Evolutionary conservation across 2,888 invertebrate species (phyloP).

Genomic region (Sycophila texana): DNA sequence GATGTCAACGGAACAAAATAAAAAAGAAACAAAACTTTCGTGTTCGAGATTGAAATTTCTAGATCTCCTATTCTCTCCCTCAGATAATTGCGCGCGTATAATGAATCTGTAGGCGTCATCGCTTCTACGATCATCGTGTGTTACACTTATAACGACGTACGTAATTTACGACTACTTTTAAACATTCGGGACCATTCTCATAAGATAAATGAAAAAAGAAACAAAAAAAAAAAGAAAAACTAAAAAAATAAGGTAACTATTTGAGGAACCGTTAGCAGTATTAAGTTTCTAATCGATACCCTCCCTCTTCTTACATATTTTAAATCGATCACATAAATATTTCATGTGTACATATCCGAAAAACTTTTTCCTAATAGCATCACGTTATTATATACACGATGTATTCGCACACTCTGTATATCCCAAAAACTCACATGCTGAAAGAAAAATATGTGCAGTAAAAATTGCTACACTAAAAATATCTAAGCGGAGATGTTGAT

Average conservation of each 20-base stretch:
- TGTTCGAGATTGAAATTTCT: slow-evolving; percentile 52
- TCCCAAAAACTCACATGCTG: background rate
- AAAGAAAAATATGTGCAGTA: slow-evolving; percentile 4
- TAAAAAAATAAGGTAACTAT: slow-evolving; percentile 31
- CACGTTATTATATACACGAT: background rate
- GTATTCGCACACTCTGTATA: background rate
- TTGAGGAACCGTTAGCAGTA: slow-evolving; percentile 53
- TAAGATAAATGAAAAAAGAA: slow-evolving; percentile 60
- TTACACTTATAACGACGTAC: slow-evolving; percentile 50
- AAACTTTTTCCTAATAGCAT: slow-evolving; percentile 30
- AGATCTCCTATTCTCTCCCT: slow-evolving; percentile 35
- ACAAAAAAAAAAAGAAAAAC: slow-evolving; percentile 43
- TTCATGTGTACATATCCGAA: slow-evolving; percentile 42
- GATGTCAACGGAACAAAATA: background rate
- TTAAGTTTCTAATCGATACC: slow-evolving; percentile 50
- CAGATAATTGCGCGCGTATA: slow-evolving; percentile 28
- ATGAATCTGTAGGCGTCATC: slow-evolving; percentile 36
- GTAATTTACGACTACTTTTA: slow-evolving; percentile 65
- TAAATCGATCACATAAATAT: slow-evolving; percentile 25
- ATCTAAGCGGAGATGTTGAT: too few relatives aligned
- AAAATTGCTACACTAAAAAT: too few relatives aligned
- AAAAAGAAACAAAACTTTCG: slow-evolving; percentile 46
- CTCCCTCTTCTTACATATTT: slow-evolving; percentile 14
- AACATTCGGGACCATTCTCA: slow-evolving; percentile 73
- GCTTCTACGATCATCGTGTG: slow-evolving; percentile 53